Evolutionary conservation across 2,113 vertebrate genomes (phyloP), one percentile per base, ranked within the genome.

Genomic region (Nothocercus nigrocapillus): DNA sequence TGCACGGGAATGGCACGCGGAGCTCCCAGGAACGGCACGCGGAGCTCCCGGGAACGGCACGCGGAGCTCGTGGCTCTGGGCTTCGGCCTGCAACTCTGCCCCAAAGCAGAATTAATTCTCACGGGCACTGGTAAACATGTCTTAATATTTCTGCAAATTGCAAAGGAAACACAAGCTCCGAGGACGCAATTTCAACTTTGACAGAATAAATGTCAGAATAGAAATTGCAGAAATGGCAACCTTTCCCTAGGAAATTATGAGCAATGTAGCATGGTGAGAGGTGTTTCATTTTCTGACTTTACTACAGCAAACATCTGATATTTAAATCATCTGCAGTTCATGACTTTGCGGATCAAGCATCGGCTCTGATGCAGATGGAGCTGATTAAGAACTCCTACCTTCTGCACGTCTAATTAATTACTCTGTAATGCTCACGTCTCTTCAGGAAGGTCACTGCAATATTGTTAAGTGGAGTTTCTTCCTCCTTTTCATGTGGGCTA

Each of bases 361-460:
- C 87, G 93, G 78, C 74, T 87, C 38, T 15, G 85, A 76, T 56
- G 34, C 3, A 34, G 63, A 40, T 0, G 4, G 54, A 58, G 67
- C 3, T 93, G 85, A 85, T 89, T 73, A 58, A 92, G 75, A 90
- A 88, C 68, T 70, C 54, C 88, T 63, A 28, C 72, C 67, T 67
- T 38, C 7, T 1, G 66, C 83, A 94, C 67, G 88, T 84, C 24
- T 56, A 72, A 73, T 82, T 95, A 93, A 91, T 93, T 75, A 79
- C 61, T 92, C 76, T 11, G 2, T 64, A 85, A 77, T 36, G 90
- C 85, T 62, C 59, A 18, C 44, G 82, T 53, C 25, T 68, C 42
- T 68, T 66, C 58, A 82, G 62, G 91, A 88, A 96, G 75, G 63
- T 88, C 78, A 62, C 72, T 14, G 67, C 80, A 96, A 80, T 77